Evolutionary conservation across 2,888 invertebrate genomes (phyloP), one percentile per base, ranked within the genome.

Genomic region (Hemistola chrysoprasaria): DNA sequence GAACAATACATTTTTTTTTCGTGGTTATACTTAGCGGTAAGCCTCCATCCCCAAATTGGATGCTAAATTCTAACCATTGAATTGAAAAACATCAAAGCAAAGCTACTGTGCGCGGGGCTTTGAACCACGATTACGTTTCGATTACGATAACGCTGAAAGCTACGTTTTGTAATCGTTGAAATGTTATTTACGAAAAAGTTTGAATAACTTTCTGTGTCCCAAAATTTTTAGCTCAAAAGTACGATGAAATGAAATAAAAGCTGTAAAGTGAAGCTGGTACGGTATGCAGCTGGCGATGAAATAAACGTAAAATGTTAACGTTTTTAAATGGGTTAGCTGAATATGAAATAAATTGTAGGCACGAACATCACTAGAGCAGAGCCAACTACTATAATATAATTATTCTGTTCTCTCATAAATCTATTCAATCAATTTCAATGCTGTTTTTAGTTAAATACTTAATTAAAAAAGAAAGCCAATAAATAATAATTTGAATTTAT

Each of bases 21-120:
- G 28, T 40, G 46, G 44, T 47, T 44, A 47, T 43, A 23, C 33
- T 24, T 37, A 51, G 41, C 37, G 33, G 24, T 38, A 40, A 23
- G 11, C 28, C 33, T 40, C 41, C 36, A 51, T 51, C 45, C 26
- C 40, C 35, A 48, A 45, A 51, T 51, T 42, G 47, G 42, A 58
- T 53, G 39, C 45, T 34, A 50, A 44, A 58, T 53, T 37, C 45
- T 34, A 50, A 44, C 37, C 32, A 49, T 46, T 40, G 36, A 48
- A 49, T 50, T 41, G 25, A 40, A 46, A 42, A 52, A 56, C 34
- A 59, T 54, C 47, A 59, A 55, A 53, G 41, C 16, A 16, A 16
- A 16, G 16, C 22, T 27, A 26, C 30, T 25, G 16, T 21, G 16
- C n/a, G 8, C 40, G 38, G 23, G 50, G 36, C 22, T 29, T 41